phyloP scores from a whole-genome alignment of 2,888 invertebrate genomes.

The Ernsta delagoae region DNA sequence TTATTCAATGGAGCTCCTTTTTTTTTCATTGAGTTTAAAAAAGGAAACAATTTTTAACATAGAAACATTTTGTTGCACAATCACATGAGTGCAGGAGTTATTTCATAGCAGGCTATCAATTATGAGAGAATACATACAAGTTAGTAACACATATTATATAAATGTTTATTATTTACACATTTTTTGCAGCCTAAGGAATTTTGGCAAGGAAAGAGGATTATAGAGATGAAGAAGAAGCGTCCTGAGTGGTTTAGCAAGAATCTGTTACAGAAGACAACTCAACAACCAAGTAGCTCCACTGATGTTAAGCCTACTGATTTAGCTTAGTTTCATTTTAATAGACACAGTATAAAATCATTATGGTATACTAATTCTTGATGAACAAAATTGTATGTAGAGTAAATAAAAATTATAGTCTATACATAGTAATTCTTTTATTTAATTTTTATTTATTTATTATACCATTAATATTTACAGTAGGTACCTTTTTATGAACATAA shows the following conservation, averaged over 20 bases:
- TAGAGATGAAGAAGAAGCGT: conserved; percentile 93
- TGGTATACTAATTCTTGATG: neutral
- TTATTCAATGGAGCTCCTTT: too few relatives aligned
- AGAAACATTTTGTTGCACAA: too few relatives aligned
- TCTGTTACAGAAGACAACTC: conserved; percentile 91
- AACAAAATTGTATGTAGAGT: neutral
- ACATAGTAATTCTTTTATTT: neutral
- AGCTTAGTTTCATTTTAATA: conserved; percentile 72
- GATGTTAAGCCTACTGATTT: conserved; percentile 90
- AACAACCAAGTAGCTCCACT: conserved; percentile 87
- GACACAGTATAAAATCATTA: neutral
- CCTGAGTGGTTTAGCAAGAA: conserved; percentile 96
- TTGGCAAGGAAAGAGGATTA: conserved; percentile 89
- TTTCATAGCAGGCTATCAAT: too few relatives aligned
- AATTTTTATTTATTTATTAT: too few relatives aligned
- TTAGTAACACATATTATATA: too few relatives aligned
- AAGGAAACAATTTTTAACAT: too few relatives aligned
- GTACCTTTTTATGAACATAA: too few relatives aligned
- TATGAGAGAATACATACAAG: too few relatives aligned
- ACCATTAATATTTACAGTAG: too few relatives aligned
- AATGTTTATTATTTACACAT: conserved; percentile 2
- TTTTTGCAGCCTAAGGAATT: conserved; percentile 82
- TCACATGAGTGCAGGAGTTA: too few relatives aligned
- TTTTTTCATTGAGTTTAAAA: too few relatives aligned
- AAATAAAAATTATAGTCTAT: neutral